Evolutionary conservation across 2,888 invertebrate genomes (phyloP).

Genomic region (Aporophyla lueneburgensis): DNA sequence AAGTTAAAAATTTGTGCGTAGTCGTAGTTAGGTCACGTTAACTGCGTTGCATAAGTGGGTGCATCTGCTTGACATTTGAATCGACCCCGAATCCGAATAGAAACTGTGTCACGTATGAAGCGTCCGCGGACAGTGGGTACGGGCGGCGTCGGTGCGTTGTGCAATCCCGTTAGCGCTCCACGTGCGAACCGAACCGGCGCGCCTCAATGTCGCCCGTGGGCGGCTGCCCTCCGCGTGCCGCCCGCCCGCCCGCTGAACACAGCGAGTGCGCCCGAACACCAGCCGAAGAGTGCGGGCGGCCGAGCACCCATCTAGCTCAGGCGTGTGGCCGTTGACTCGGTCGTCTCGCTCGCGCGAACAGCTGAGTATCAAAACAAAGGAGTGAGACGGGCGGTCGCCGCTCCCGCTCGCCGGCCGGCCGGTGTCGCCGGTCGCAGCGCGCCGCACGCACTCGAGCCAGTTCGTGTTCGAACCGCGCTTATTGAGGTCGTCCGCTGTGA

Average conservation of each 20-base stretch:
- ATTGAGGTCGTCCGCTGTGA: conserved; percentile 86
- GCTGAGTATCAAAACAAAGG: conserved; percentile 91
- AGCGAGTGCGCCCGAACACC: conserved; percentile 80
- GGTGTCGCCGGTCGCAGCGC: conserved; percentile 83
- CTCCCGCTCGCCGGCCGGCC: conserved; percentile 90
- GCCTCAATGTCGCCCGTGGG: conserved; percentile 89
- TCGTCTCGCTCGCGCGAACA: conserved; percentile 84
- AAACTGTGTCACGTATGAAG: conserved; percentile 90
- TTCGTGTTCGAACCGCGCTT: conserved; percentile 88
- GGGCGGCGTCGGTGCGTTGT: conserved; percentile 84
- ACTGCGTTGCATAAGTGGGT: conserved; percentile 88
- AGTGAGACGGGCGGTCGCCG: conserved; percentile 89
- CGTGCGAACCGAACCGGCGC: conserved; percentile 88
- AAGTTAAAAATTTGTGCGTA: conserved; percentile 76
- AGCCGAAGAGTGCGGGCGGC: conserved; percentile 73
- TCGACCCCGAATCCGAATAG: conserved; percentile 91
- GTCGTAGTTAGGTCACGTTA: conserved; percentile 78
- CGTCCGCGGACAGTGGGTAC: conserved; percentile 79
- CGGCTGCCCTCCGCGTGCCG: conserved; percentile 78
- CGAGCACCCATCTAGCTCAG: conserved; percentile 77
- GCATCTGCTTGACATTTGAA: conserved; percentile 91
- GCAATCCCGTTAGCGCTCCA: conserved; percentile 89
- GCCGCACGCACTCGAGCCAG: conserved; percentile 84
- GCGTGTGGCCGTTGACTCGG: conserved; percentile 71
- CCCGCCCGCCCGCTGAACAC: conserved; percentile 82